A percentile compares a stretch with the other conserved stretches of the same genome.
Conservation (phyloP, 2,113 vertebrate genomes). For the Dasypus novemcinctus region DNA sequence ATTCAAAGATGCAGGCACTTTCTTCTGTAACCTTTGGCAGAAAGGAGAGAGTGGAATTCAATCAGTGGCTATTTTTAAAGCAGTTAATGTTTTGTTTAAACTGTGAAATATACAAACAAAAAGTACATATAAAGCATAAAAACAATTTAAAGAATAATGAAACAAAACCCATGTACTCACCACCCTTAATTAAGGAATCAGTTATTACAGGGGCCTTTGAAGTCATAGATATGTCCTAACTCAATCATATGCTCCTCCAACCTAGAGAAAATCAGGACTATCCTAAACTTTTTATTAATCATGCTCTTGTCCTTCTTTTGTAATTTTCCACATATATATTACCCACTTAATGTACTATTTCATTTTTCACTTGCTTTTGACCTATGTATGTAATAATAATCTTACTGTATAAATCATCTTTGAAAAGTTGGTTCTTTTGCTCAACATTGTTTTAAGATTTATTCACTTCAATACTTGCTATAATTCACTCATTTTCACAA, state of each 20-base stretch:
- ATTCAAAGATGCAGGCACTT: neutral
- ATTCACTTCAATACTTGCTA: neutral
- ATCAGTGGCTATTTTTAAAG: neutral
- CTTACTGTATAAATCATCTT: neutral
- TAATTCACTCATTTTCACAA: neutral
- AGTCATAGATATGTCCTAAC: neutral
- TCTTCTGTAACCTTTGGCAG: neutral
- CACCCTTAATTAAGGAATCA: neutral
- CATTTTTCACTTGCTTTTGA: neutral
- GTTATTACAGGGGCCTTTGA: neutral
- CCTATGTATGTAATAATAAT: neutral
- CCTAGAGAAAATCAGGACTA: neutral
- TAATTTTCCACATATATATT: neutral
- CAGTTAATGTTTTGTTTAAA: neutral
- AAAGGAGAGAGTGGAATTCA: neutral
- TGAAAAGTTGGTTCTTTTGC: neutral
- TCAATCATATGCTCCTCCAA: neutral
- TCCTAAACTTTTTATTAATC: neutral
- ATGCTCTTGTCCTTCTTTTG: neutral
- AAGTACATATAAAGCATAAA: neutral
- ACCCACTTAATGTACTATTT: neutral
- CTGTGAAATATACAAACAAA: neutral
- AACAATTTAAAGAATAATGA: neutral
- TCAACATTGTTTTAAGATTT: neutral
- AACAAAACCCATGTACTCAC: neutral